phyloP scores from a whole-genome alignment of 2,797 vertebrate genomes.

The Micropoecilia bifurca region DNA sequence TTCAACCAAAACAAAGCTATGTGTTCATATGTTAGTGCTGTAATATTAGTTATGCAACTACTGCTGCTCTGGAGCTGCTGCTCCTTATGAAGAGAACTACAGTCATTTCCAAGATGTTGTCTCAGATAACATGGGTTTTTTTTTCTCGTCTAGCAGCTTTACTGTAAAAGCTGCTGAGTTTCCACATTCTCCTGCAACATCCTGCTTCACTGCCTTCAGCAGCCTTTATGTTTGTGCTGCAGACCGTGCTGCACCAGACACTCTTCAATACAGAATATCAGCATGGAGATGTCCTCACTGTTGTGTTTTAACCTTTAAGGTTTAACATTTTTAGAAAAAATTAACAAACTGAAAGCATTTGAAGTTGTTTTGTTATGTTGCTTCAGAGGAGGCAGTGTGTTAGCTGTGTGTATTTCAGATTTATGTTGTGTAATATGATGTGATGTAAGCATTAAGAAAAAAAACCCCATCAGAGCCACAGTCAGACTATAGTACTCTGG shows the following conservation, averaged over 20 bases:
- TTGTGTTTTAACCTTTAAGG: constrained; percentile 30
- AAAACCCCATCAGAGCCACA: not conserved
- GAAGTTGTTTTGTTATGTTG: not conserved
- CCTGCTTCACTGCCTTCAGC: constrained; percentile 29
- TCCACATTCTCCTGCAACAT: constrained; percentile 33
- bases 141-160: constrained; percentile 3
- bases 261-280: constrained; percentile 24
- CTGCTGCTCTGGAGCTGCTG: constrained; percentile 1
- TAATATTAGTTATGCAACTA: constrained; percentile 10
- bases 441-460: constrained; percentile 21
- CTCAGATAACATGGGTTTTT: constrained; percentile 15
- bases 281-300: constrained; percentile 22
- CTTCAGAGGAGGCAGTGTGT: not conserved
- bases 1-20: constrained; percentile 14
- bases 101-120: constrained; percentile 10
- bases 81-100: constrained; percentile 4
- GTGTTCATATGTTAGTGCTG: constrained; percentile 2
- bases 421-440: constrained; percentile 22
- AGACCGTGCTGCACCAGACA: constrained; percentile 18
- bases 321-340: not conserved
- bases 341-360: not conserved
- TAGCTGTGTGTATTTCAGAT: constrained; percentile 13
- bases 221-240: constrained; percentile 37
- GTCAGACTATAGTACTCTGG: not conserved
- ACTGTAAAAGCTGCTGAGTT: constrained; percentile 47